Evolutionary conservation across 2,888 invertebrate species (phyloP).

Genomic region (Phaonia tiefii): DNA sequence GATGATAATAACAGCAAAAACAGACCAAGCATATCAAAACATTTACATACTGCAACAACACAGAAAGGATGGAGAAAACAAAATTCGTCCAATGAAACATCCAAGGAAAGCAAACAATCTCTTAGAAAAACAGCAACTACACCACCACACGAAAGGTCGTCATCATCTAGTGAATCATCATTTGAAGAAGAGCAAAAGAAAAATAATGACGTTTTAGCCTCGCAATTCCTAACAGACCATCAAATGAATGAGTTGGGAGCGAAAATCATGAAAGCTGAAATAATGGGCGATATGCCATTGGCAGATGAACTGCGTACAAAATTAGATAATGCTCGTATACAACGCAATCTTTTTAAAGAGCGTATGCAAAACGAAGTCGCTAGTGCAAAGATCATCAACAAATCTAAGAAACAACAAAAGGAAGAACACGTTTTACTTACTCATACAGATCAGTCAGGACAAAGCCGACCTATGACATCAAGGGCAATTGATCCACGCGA

Average conservation of each 20-base stretch:
- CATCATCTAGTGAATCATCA: conserved; percentile 50
- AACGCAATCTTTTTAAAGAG: conserved; percentile 71
- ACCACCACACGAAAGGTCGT: conserved; percentile 36
- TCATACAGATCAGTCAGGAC: conserved; percentile 85
- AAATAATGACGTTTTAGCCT: conserved; percentile 55
- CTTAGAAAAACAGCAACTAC: conserved; percentile 24
- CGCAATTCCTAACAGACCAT: conserved; percentile 84
- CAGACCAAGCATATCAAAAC: not conserved
- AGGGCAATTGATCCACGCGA: conserved; percentile 63
- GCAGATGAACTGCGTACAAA: conserved; percentile 87
- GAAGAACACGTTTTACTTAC: conserved; percentile 85
- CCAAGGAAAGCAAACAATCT: conserved; percentile 52
- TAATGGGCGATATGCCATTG: conserved; percentile 90
- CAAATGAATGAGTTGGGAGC: conserved; percentile 96
- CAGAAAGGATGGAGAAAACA: conserved; percentile 61
- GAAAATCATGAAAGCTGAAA: conserved; percentile 95
- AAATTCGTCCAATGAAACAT: conserved; percentile 57
- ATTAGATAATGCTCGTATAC: conserved; percentile 86
- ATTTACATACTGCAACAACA: conserved; percentile 1
- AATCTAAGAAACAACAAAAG: not conserved
- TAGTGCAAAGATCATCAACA: conserved; percentile 35
- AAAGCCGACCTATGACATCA: conserved; percentile 84
- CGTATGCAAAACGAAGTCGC: conserved; percentile 43
- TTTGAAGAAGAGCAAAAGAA: conserved; percentile 36
- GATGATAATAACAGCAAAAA: conserved; percentile 56